Percentiles rank a stretch among this genome's conserved stretches.
These are phyloP conservation scores for Anniella stebbinsi DNA, from an alignment of 2,797 vertebrate genomes.

Conservation along the genomic window DNA sequence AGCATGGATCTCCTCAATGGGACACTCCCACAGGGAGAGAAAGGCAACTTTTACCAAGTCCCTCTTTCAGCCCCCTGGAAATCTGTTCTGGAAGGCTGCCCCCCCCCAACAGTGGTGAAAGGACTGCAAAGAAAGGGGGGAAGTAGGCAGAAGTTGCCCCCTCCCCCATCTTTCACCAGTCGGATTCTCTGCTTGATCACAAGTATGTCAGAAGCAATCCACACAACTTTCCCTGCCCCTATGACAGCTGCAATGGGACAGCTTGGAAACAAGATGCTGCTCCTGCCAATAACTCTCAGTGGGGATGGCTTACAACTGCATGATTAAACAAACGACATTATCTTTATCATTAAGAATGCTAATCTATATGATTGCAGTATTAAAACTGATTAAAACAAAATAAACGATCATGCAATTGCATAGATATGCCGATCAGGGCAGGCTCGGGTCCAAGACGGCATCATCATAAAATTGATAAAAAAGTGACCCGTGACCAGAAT, in stretches of 20 bases:
- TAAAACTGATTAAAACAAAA: not conserved
- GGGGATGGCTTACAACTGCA: not conserved
- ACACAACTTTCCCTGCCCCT: constrained; percentile 35
- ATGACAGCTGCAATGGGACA: constrained; percentile 47
- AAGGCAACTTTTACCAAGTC: too few relatives aligned
- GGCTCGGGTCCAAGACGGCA: not conserved
- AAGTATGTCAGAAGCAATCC: constrained; percentile 40
- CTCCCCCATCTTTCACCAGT: too few relatives aligned
- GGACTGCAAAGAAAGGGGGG: too few relatives aligned
- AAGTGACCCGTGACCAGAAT: too few relatives aligned
- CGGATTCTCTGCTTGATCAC: too few relatives aligned
- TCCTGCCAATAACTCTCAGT: not conserved
- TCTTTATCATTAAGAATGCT: not conserved
- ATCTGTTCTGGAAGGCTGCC: too few relatives aligned
- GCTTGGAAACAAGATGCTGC: constrained; percentile 8
- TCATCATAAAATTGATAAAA: too few relatives aligned
- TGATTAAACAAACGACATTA: not conserved
- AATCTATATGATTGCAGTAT: not conserved
- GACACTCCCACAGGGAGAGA: too few relatives aligned
- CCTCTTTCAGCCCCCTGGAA: too few relatives aligned
- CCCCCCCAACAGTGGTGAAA: too few relatives aligned
- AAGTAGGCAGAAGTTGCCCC: too few relatives aligned
- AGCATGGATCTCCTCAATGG: too few relatives aligned
- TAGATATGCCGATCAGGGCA: not conserved
- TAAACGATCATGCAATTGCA: not conserved